These are phyloP conservation scores for Pardosa pseudoannulata DNA, from an alignment of 2,888 invertebrate genomes.

Conservation along the genomic window DNA sequence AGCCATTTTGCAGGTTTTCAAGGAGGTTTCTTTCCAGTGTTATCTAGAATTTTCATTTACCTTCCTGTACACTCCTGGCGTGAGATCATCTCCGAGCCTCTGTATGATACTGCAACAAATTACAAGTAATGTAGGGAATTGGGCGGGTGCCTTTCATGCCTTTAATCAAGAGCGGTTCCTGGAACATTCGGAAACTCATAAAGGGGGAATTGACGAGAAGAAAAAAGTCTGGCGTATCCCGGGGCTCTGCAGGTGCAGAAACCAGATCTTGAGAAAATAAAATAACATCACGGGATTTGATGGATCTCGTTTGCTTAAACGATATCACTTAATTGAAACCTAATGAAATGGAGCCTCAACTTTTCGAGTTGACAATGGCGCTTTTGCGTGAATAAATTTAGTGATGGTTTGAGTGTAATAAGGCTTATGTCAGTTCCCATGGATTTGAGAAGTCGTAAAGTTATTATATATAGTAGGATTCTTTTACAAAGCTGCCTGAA, in stretches of 20 bases:
- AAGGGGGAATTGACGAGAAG: background rate
- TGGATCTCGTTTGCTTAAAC: background rate
- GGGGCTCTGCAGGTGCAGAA: constrained; percentile 59
- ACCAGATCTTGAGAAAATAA: constrained; percentile 37
- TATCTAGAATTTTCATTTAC: too few species aligned
- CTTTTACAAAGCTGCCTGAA: too few species aligned
- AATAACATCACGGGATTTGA: background rate
- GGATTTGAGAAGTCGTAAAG: too few species aligned
- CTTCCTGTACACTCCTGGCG: too few species aligned
- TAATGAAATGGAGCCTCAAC: background rate
- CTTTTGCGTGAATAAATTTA: background rate
- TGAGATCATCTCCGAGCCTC: background rate
- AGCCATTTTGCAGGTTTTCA: too few species aligned
- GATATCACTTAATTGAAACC: background rate
- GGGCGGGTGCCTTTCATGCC: background rate
- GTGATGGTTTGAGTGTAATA: too few species aligned
- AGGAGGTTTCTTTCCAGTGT: too few species aligned
- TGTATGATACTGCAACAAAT: background rate
- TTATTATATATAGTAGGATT: too few species aligned
- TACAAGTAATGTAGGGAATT: background rate
- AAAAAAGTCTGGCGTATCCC: constrained; percentile 26
- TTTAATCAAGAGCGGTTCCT: constrained; percentile 13
- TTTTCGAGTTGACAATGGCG: background rate
- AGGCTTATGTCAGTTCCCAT: too few species aligned
- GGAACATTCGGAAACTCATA: constrained; percentile 15